A percentile compares a stretch with the other conserved stretches of the same genome.
Evolutionary conservation across 1,140 invertebrate species (phyloP).

Genomic region (Drosophila elegans): DNA sequence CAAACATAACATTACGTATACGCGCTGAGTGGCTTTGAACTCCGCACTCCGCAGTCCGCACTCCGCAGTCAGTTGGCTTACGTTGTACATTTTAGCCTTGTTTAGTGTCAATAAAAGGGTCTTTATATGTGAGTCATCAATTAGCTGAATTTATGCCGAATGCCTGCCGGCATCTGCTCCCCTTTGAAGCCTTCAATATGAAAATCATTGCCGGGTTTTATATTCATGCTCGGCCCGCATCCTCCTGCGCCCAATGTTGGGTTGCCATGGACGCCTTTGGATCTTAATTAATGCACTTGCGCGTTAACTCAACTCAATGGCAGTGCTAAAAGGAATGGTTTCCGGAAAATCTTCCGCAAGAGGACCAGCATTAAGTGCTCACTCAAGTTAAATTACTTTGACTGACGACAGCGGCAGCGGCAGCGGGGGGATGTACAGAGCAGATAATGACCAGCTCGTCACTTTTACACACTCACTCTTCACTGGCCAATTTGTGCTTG

Average conservation of each 20-base stretch:
- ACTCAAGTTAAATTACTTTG: conserved; percentile 80
- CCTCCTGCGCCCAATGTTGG: background rate
- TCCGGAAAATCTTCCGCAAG: conserved; percentile 15
- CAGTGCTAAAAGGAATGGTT: conserved; percentile 5
- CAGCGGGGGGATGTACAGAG: background rate
- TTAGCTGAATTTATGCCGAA: conserved; percentile 41
- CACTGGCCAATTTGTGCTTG: conserved; percentile 21
- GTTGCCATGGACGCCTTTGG: conserved; percentile 65
- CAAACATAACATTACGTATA: conserved; percentile 27
- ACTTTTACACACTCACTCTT: conserved; percentile 32
- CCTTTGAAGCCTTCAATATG: conserved; percentile 28
- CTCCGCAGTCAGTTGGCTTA: conserved; percentile 15
- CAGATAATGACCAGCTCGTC: conserved; percentile 64
- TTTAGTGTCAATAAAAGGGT: conserved; percentile 43
- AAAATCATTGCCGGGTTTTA: conserved; percentile 39
- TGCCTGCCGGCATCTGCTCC: conserved; percentile 11
- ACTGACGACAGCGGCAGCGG: conserved; percentile 25
- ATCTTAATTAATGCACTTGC: conserved; percentile 78
- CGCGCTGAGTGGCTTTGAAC: conserved; percentile 7
- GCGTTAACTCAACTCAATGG: conserved; percentile 64
- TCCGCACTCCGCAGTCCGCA: too few species aligned
- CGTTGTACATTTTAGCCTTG: conserved; percentile 7
- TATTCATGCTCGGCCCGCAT: conserved; percentile 23
- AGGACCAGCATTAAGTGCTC: conserved; percentile 64
- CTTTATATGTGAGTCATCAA: conserved; percentile 22